phyloP scores from a whole-genome alignment of 2,797 vertebrate genomes.

The Sphenodon punctatus region DNA sequence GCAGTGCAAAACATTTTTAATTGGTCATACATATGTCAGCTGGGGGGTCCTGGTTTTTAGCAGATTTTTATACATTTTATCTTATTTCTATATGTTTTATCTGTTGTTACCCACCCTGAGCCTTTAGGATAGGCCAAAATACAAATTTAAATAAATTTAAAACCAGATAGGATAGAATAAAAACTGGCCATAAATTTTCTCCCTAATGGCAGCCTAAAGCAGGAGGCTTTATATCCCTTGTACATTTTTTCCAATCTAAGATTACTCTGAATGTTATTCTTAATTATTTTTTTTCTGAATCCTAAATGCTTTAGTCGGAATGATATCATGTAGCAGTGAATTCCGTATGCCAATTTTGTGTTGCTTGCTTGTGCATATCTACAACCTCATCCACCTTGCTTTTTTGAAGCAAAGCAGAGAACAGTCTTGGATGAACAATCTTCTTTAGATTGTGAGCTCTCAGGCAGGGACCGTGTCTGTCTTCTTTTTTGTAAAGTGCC shows the following conservation, averaged over 20 bases:
- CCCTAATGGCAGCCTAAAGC: neutral
- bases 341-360: neutral
- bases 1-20: no score
- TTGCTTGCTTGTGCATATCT: neutral
- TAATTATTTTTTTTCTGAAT: neutral
- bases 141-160: no score
- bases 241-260: neutral
- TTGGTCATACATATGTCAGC: no score
- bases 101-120: no score
- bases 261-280: neutral
- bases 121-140: no score
- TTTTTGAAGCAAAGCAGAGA: neutral
- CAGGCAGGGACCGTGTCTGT: no score
- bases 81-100: no score
- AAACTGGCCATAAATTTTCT: neutral
- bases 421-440: neutral
- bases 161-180: no score
- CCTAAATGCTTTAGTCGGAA: slow-evolving; percentile 13
- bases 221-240: neutral
- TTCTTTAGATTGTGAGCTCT: no score
- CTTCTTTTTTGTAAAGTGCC: no score
- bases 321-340: neutral
- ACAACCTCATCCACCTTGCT: neutral
- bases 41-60: no score
- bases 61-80: no score